Evolutionary conservation across 2,888 invertebrate genomes (phyloP), one percentile per base, ranked within the genome.

Genomic region (Microctonus aethiopoides): DNA sequence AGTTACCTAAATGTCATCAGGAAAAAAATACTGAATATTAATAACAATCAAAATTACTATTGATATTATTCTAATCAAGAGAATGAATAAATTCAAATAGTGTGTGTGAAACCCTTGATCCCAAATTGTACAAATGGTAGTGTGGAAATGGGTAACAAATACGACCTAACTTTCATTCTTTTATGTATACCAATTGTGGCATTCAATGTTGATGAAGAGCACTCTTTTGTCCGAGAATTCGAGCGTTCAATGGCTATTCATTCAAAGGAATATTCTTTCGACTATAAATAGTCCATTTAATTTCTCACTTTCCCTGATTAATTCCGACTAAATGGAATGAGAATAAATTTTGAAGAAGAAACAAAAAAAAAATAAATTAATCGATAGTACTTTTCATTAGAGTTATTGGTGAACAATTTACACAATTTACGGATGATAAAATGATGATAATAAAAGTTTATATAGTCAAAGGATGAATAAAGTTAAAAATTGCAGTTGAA

Each of bases 1-100:
- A n/a, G n/a, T n/a, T n/a, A n/a, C n/a, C n/a, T n/a, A n/a, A n/a
- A n/a, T n/a, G n/a, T n/a, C n/a, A n/a, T n/a, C n/a, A n/a, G n/a
- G n/a, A n/a, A n/a, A n/a, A n/a, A n/a, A n/a, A n/a, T n/a, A n/a
- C n/a, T n/a, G n/a, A n/a, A n/a, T n/a, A n/a, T n/a, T n/a, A n/a
- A n/a, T n/a, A n/a, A n/a, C n/a, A 74, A 74, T 74, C 73, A 67
- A 73, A 73, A 68, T 68, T 67, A 56, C 71, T 54, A 22, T 52
- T 39, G 29, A 46, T 62, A 62, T 60, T 63, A 52, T 56, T 64
- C 36, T 24, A 20, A 39, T 32, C 26, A 22, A 29, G 20, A 32
- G 32, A 22, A 32, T 51, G 52, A 32, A 32, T 13, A 52, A 52
- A 20, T 51, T 20, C 1, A 20, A 13, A 46, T 29, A 52, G 46